Conservation (phyloP, 2,797 vertebrate genomes). For the Manis pentadactyla region DNA sequence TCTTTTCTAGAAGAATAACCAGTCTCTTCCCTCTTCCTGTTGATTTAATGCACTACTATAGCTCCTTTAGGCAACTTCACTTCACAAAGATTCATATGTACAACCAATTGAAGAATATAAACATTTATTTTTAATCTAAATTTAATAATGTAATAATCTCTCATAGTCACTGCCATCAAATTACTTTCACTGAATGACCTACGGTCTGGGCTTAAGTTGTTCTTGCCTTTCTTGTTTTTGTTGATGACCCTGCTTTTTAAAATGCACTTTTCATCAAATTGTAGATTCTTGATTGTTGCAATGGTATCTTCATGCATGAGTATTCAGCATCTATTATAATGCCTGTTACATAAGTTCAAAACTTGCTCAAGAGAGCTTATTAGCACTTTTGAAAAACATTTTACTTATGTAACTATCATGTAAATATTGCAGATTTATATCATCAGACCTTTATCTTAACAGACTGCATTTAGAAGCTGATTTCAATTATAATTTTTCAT, state of each 20-base stretch:
- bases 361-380: neutral
- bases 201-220: neutral
- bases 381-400: neutral
- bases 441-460: neutral
- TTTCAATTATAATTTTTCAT: neutral
- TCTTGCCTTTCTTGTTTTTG: neutral
- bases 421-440: neutral
- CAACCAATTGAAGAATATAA: neutral
- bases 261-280: neutral
- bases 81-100: neutral
- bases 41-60: neutral
- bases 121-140: neutral
- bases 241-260: neutral
- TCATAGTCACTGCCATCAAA: neutral
- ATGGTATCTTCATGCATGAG: neutral
- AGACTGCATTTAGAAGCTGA: neutral
- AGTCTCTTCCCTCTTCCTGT: neutral
- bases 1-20: neutral
- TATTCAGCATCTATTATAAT: neutral
- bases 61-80: neutral
- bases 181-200: neutral
- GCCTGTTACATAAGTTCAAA: neutral
- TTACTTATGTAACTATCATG: neutral
- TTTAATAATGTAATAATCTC: neutral
- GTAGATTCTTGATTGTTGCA: neutral